Evolutionary conservation across 2,797 vertebrate genomes (phyloP), one percentile per base, ranked within the genome.

Genomic region (Atherinosoma microstoma): DNA sequence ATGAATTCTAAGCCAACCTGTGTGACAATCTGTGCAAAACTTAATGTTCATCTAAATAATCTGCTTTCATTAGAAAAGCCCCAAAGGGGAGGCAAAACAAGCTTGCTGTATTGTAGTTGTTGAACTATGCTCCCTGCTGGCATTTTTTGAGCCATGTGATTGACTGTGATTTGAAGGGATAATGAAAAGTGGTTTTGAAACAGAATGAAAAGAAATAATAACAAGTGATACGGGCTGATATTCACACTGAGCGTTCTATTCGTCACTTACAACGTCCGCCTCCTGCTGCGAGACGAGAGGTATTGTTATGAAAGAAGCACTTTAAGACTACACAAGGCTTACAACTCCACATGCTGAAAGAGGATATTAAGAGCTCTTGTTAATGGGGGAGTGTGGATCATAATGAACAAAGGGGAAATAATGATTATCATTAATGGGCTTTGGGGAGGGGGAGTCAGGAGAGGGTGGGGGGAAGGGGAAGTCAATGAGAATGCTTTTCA

Each of bases 371-470:
- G 73, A 83, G 79, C 53, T 75, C 60, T 76, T 88, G 78, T 85
- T 90, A 91, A 89, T 90, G 86, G 84, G 78, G 84, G 86, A 79
- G 72, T 70, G 84, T 65, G 84, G 84, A 84, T 89, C 76, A 85
- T 90, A 85, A 88, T 84, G 89, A 92, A 92, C 83, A 90, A 87
- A 88, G 82, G 85, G 86, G 84, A 87, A 90, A 91, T 87, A 92
- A 88, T 89, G 87, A 92, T 91, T 84, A 91, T 87, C 90, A 92
- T 90, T 92, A 90, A 91, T 90, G 86, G 83, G 84, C 81, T 85
- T 83, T 70, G 64, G 68, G 87, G 88, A 91, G 40, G 74, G 47
- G 36, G 36, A 38, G 36, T 12, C 5, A 36, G 35, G 35, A 36
- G 7, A 3, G 16, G 49, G n/a, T n/a, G n/a, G n/a, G 30, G 3